Conservation (phyloP, 1,140 invertebrate species). For the Lasioglossum baleicum region DNA sequence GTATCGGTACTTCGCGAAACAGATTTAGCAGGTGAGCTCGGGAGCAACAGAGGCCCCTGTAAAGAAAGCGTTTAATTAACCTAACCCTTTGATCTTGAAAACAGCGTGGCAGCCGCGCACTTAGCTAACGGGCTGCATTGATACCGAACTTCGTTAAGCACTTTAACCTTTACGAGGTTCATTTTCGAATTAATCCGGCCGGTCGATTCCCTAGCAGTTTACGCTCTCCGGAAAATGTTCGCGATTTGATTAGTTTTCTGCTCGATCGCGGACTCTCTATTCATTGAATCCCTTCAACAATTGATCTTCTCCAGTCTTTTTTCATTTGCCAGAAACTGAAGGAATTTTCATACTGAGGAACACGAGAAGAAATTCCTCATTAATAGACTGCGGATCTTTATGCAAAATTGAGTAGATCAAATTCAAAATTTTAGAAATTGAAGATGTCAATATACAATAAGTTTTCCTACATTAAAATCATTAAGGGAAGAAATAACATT, state of each 20-base stretch:
- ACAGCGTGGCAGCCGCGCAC: constrained; percentile 41
- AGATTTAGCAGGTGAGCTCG: constrained; percentile 42
- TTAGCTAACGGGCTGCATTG: constrained; percentile 38
- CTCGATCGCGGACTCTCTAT: not conserved
- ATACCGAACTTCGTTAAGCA: constrained; percentile 47
- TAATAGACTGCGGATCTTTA: too few relatives aligned
- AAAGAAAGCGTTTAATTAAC: constrained; percentile 48
- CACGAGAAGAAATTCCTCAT: too few relatives aligned
- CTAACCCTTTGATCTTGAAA: constrained; percentile 49
- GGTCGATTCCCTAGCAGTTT: constrained; percentile 15
- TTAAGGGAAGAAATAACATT: too few relatives aligned
- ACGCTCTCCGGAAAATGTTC: not conserved
- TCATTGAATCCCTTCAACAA: too few relatives aligned
- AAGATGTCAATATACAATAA: too few relatives aligned
- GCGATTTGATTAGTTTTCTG: not conserved
- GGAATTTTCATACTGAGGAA: too few relatives aligned
- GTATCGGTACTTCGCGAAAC: constrained; percentile 31
- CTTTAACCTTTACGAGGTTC: constrained; percentile 44
- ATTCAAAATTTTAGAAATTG: too few relatives aligned
- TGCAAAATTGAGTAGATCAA: too few relatives aligned
- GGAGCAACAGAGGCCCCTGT: not conserved
- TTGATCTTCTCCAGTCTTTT: too few relatives aligned
- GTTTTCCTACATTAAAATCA: too few relatives aligned
- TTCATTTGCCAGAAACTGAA: too few relatives aligned
- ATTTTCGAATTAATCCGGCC: constrained; percentile 40